Evolutionary conservation across 1,140 invertebrate species (phyloP).

Genomic region (Arion vulgaris): DNA sequence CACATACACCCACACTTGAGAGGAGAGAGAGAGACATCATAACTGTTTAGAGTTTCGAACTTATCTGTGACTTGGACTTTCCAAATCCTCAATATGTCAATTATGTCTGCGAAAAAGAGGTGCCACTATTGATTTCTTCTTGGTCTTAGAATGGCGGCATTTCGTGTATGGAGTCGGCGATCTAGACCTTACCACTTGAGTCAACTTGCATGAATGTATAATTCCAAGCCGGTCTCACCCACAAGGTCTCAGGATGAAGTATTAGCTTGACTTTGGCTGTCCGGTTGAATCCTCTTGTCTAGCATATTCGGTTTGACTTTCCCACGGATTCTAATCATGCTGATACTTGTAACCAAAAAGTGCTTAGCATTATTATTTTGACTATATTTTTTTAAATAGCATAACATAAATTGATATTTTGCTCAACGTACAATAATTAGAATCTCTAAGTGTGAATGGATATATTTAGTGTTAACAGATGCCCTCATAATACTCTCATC

Average conservation of each 20-base stretch:
- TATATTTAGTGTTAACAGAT: not conserved
- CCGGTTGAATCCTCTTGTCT: too few species aligned
- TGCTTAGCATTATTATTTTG: too few species aligned
- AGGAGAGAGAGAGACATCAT: too few species aligned
- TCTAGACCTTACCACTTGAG: constrained; percentile 16
- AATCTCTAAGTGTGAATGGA: not conserved
- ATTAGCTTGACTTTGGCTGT: too few species aligned
- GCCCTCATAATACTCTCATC: not conserved
- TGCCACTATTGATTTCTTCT: constrained; percentile 6
- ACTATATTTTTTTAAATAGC: too few species aligned
- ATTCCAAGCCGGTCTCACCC: not conserved
- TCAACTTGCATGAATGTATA: constrained; percentile 12
- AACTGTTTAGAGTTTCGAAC: too few species aligned
- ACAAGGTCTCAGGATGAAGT: not conserved
- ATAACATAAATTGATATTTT: too few species aligned
- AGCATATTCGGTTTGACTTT: too few species aligned
- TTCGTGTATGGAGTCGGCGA: not conserved
- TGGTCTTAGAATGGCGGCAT: not conserved
- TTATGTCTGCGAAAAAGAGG: not conserved
- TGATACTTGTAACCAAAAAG: too few species aligned
- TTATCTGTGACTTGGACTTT: not conserved
- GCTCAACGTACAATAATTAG: not conserved
- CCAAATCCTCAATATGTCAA: not conserved
- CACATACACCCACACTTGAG: too few species aligned
- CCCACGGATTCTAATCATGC: too few species aligned